A percentile compares a stretch with the other conserved stretches of the same genome.
Evolutionary conservation across 64 coral and sea anemone genomes (phyloP).

Genomic region (Platygyra sinensis): DNA sequence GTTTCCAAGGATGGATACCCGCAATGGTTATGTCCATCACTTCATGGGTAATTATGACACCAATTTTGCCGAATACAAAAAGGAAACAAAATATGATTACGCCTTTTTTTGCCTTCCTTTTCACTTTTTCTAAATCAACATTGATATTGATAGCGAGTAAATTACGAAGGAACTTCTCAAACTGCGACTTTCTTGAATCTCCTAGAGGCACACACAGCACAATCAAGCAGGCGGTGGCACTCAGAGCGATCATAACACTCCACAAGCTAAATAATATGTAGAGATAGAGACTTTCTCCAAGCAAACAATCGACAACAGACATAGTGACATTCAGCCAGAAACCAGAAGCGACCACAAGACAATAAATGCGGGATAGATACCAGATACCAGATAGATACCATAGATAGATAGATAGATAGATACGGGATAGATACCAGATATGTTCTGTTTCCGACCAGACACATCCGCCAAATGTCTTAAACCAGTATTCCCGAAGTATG

Average conservation of each 20-base stretch:
- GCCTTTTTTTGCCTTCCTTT: neutral
- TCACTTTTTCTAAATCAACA: neutral
- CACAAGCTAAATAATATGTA: neutral
- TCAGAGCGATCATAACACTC: neutral
- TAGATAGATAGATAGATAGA: too few relatives aligned
- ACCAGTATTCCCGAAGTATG: neutral
- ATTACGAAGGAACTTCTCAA: neutral
- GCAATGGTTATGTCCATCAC: neutral
- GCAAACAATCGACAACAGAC: neutral
- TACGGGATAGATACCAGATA: too few relatives aligned
- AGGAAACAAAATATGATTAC: neutral
- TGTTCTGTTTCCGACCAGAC: neutral
- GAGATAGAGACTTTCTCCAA: neutral
- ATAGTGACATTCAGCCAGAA: constrained; percentile 6
- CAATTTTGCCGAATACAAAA: neutral
- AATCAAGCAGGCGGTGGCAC: neutral
- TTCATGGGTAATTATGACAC: neutral
- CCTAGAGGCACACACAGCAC: neutral
- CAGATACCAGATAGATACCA: too few relatives aligned
- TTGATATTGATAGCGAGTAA: neutral
- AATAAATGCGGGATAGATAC: neutral
- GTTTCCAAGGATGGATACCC: neutral
- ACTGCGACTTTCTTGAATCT: neutral
- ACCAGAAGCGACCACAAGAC: neutral
- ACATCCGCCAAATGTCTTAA: neutral